Evolutionary conservation across 2,888 invertebrate species (phyloP).

Genomic region (Drosophila paramelanica): DNA sequence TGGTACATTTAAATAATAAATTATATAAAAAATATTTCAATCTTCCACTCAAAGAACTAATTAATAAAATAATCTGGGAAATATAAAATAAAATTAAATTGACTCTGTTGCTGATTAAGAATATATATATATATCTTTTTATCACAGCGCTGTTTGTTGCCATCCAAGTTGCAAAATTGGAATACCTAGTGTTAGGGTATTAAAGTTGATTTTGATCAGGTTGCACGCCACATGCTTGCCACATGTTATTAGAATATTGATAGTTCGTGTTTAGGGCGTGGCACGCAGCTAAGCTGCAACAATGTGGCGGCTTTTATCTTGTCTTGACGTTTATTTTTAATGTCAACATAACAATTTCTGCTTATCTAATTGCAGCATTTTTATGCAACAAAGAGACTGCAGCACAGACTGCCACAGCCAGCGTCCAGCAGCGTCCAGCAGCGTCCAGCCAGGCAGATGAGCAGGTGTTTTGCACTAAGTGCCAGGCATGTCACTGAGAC

Average conservation of each 20-base stretch:
- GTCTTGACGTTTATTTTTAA: conserved; percentile 58
- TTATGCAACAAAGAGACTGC: conserved; percentile 37
- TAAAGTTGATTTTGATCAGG: conserved; percentile 10
- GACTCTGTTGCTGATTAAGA: too few relatives aligned
- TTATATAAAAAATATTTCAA: too few relatives aligned
- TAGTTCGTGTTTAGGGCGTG: conserved; percentile 1
- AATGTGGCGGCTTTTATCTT: conserved; percentile 61
- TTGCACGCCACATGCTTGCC: conserved; percentile 42
- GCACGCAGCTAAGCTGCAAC: conserved; percentile 3
- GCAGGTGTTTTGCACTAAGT: conserved; percentile 75
- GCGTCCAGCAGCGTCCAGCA: conserved; percentile 12
- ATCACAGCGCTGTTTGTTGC: too few relatives aligned
- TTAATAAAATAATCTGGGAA: too few relatives aligned
- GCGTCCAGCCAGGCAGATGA: conserved; percentile 51
- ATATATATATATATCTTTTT: too few relatives aligned
- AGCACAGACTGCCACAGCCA: conserved; percentile 1
- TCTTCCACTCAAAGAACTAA: too few relatives aligned
- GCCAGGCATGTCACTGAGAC: conserved; percentile 61
- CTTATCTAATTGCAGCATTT: conserved; percentile 81
- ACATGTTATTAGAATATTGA: conserved; percentile 54
- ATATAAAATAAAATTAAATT: too few relatives aligned
- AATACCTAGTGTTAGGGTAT: neutral
- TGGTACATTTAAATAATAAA: too few relatives aligned
- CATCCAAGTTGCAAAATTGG: neutral
- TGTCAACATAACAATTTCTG: conserved; percentile 81